Base-by-base conservation (phyloP, 2,797 vertebrate genomes). In the Pelodytes ibericus region DNA sequence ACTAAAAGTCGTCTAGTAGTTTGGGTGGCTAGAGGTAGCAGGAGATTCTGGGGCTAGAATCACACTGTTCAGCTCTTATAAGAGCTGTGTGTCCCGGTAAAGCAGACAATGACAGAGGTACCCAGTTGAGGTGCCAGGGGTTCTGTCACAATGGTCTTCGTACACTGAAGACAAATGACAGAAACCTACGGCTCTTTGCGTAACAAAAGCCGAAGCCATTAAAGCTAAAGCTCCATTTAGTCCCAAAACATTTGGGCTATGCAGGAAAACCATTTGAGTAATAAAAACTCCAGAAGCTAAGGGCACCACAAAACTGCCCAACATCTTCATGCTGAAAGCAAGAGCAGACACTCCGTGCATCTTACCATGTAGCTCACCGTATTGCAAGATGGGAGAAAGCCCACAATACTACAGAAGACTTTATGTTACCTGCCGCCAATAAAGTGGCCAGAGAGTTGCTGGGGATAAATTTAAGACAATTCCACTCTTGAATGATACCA, bases 211-310 rank as follows among this genome's bases (percentile, higher is more conserved):
- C 18, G 47, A 51, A 51, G 47, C 47, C 47, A 51, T 51, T 16
- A 51, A 51, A 51, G 47, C 47, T 51, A 51, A 51, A 51, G n/a
- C 47, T 7, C 16, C 47, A 51, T 51, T 51, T 51, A 20, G 47
- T 10, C 47, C 9, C 15, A 51, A 51, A 51, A 51, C 47, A 1
- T 16, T 16, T 16, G 47, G 47, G 8, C 47, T 20, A 11, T 51
- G 47, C 15, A 51, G 47, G 18, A 51, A 51, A 51, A 51, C 16
- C 47, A 10, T 5, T 36, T 36, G 33, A 5, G 0, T 36, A 51
- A 51, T 1, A 16, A 51, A 51, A 51, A 18, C 47, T 51, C 4
- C 47, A 51, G 16, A 5, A 51, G 47, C 47, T 51, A 18, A 51
- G 47, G 47, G 20, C 47, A 51, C 15, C 47, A 51, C 47, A 51